Percentiles rank a stretch among this genome's conserved stretches.
These are phyloP conservation scores for Melieria crassipennis DNA, from an alignment of 2,888 invertebrate species.

Conservation along the genomic window DNA sequence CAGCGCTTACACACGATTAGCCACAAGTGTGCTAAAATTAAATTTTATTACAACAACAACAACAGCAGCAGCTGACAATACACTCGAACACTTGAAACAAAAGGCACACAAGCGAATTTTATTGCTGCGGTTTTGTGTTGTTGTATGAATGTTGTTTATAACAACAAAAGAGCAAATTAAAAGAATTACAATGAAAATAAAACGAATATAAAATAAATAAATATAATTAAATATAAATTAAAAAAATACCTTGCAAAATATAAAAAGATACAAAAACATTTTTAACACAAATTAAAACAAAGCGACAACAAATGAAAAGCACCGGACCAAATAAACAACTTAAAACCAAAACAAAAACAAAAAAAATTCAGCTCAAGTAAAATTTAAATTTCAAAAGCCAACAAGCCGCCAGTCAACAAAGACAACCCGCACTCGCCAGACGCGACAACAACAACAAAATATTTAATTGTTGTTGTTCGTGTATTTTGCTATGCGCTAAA, in stretches of 20 bases:
- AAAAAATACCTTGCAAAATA: background rate
- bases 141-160: background rate
- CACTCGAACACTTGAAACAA: no score
- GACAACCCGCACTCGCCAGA: background rate
- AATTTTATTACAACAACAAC: no score
- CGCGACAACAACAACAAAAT: background rate
- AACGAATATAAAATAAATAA: background rate
- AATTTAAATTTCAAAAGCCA: slow-evolving; percentile 59
- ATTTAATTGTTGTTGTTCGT: background rate
- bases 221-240: background rate
- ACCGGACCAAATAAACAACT: slow-evolving; percentile 20
- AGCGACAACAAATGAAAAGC: slow-evolving; percentile 40
- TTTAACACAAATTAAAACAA: background rate
- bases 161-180: background rate
- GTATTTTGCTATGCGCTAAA: background rate
- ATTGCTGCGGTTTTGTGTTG: background rate
- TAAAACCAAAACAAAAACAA: no score
- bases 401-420: slow-evolving; percentile 49
- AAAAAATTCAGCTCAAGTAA: slow-evolving; percentile 33
- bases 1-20: no score
- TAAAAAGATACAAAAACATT: background rate
- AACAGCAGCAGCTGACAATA: no score
- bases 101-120: background rate
- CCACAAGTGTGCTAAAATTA: no score
- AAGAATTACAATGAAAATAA: background rate